Evolutionary conservation across 2,888 invertebrate genomes (phyloP), one percentile per base, ranked within the genome.

Genomic region (Clunio marinus): DNA sequence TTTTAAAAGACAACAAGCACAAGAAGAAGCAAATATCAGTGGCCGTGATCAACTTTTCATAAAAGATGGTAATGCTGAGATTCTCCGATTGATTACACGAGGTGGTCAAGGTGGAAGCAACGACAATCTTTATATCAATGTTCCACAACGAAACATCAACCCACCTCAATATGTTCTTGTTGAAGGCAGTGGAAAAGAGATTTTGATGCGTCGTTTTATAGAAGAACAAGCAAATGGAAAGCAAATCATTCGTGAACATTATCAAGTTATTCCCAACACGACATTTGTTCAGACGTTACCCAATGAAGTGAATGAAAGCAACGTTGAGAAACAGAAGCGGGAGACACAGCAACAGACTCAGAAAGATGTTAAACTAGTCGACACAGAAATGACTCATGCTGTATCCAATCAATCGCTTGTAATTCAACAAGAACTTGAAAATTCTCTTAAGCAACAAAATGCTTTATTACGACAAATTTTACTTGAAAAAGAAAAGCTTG

Each of bases 51-150:
- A 88, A 73, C 85, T 87, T 73, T 93, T 88, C 74, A 90, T 90
- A 46, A 86, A 90, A 74, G 91, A 92, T 74, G 93, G 92, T 0
- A 90, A 91, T 74, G 88, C 91, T 1, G 93, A 93, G 81, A 90
- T 93, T 70, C 78, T 93, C 62, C 82, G 91, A 70, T 78, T 93
- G 63, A 86, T 91, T 63, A 91, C 91, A 0, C 82, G 91, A 73
- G 89, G 88, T 13, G 84, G 86, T 70, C 81, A 82, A 67, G 24
- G 17, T 55, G 59, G 59, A 15, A 86, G 86, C 71, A 87, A 87
- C 71, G 84, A 86, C 72, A 81, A 83, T 59, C 76, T 78, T 28
- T 83, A 86, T 73, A 81, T 83, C 4, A 83, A 86, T 73, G 78
- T 85, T 45, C 82, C 83, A 1, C 78, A 81, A 63, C 81, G 82